phyloP scores from a whole-genome alignment of 1,140 invertebrate species.

The Hetaerina americana region DNA sequence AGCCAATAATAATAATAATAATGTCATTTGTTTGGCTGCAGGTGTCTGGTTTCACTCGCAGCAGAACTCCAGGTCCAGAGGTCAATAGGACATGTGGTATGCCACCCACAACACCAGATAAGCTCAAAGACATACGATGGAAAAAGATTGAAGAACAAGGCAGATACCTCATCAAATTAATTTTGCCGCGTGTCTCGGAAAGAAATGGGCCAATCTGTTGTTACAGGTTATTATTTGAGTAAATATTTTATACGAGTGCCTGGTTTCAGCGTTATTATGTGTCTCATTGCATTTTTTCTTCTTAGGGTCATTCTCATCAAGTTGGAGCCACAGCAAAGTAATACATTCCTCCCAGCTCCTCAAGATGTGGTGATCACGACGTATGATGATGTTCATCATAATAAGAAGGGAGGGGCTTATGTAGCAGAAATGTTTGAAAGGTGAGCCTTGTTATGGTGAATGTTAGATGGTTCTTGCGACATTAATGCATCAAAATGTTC shows the following conservation, averaged over 20 bases:
- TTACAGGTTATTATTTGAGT: constrained; percentile 37
- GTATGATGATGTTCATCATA: constrained; percentile 57
- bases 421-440: constrained; percentile 67
- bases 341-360: constrained; percentile 49
- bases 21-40: too few relatives aligned
- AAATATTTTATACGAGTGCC: neutral
- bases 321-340: constrained; percentile 44
- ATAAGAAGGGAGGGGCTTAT: constrained; percentile 52
- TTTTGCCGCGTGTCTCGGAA: constrained; percentile 60
- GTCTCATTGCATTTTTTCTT: too few relatives aligned
- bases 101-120: constrained; percentile 52
- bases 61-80: constrained; percentile 48
- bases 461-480: constrained; percentile 10
- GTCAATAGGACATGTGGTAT: constrained; percentile 46
- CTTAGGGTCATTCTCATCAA: constrained; percentile 58
- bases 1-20: too few relatives aligned
- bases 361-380: constrained; percentile 49
- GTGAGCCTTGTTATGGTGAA: constrained; percentile 28
- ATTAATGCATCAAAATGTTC: neutral
- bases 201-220: constrained; percentile 79
- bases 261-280: neutral
- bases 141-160: constrained; percentile 50
- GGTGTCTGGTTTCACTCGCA: constrained; percentile 51
- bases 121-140: constrained; percentile 50
- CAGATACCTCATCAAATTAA: constrained; percentile 53